phyloP scores from a whole-genome alignment of 1,140 invertebrate species.

The Andricus grossulariae region DNA sequence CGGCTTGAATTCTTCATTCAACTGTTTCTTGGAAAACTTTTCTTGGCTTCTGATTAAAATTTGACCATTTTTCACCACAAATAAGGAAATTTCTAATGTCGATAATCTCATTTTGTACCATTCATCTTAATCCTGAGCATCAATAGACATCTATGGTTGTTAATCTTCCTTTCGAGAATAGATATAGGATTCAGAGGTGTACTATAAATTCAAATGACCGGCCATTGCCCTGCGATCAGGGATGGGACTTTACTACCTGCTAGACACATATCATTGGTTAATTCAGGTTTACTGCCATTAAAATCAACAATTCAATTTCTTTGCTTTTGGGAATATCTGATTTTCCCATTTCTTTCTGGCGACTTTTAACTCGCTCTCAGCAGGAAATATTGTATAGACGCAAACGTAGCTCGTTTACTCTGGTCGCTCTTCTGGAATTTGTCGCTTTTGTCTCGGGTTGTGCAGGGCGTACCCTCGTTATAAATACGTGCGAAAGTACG shows the following conservation, averaged over 20 bases:
- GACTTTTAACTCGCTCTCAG: not conserved
- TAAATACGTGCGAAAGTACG: constrained; percentile 29
- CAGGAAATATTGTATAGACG: not conserved
- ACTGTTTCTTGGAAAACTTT: too few species aligned
- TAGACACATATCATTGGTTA: constrained; percentile 30
- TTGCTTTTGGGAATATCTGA: too few species aligned
- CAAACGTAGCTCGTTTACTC: constrained; percentile 9
- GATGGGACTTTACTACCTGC: constrained; percentile 27
- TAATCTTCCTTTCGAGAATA: constrained; percentile 26
- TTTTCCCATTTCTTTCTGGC: too few species aligned
- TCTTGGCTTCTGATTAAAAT: too few species aligned
- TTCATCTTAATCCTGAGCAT: too few species aligned
- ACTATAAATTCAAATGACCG: constrained; percentile 30
- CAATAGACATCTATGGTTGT: not conserved
- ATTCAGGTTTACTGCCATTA: not conserved
- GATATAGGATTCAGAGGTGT: constrained; percentile 21
- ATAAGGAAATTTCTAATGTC: too few species aligned
- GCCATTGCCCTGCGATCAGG: constrained; percentile 27
- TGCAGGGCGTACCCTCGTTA: constrained; percentile 30
- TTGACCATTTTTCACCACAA: too few species aligned
- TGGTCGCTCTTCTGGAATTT: constrained; percentile 25
- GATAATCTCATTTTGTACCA: too few species aligned
- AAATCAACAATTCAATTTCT: too few species aligned
- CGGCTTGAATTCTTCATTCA: too few species aligned
- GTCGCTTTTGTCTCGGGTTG: constrained; percentile 29